phyloP scores from a whole-genome alignment of 2,888 invertebrate genomes.

The Epistrophe grossulariae region DNA sequence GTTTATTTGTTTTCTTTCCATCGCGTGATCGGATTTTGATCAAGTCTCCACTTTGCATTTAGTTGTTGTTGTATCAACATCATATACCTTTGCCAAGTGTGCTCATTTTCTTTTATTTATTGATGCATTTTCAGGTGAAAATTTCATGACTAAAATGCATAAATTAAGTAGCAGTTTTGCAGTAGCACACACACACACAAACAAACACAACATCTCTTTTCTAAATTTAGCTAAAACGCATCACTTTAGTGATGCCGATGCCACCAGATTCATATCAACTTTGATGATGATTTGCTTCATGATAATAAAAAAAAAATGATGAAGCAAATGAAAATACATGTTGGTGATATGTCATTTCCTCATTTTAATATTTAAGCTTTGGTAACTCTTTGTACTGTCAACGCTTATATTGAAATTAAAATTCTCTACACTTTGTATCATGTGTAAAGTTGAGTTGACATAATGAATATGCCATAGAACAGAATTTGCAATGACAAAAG shows the following conservation, averaged over 20 bases:
- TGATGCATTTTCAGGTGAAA: constrained; percentile 72
- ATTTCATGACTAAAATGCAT: constrained; percentile 64
- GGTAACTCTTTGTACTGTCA: constrained; percentile 21
- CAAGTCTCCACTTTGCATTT: constrained; percentile 47
- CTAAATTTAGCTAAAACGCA: constrained; percentile 67
- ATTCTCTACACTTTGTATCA: neutral
- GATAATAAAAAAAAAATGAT: neutral
- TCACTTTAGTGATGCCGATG: constrained; percentile 13
- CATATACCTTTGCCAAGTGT: constrained; percentile 52
- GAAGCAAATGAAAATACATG: constrained; percentile 9
- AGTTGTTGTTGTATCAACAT: constrained; percentile 8
- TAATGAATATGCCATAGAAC: constrained; percentile 19
- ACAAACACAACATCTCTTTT: constrained; percentile 11
- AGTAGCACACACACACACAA: neutral
- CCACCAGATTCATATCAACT: neutral
- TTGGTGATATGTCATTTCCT: constrained; percentile 26
- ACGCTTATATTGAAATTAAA: neutral
- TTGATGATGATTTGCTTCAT: constrained; percentile 1
- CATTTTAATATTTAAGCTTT: constrained; percentile 15
- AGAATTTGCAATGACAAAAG: constrained; percentile 36
- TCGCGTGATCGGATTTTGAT: constrained; percentile 51
- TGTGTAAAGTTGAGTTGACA: neutral
- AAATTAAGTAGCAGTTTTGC: constrained; percentile 43
- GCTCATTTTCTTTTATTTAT: constrained; percentile 70
- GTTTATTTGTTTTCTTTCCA: constrained; percentile 29